A percentile compares a stretch with the other conserved stretches of the same genome.
phyloP scores from a whole-genome alignment of 2,888 invertebrate genomes.

The Ryuthela nishihirai region DNA sequence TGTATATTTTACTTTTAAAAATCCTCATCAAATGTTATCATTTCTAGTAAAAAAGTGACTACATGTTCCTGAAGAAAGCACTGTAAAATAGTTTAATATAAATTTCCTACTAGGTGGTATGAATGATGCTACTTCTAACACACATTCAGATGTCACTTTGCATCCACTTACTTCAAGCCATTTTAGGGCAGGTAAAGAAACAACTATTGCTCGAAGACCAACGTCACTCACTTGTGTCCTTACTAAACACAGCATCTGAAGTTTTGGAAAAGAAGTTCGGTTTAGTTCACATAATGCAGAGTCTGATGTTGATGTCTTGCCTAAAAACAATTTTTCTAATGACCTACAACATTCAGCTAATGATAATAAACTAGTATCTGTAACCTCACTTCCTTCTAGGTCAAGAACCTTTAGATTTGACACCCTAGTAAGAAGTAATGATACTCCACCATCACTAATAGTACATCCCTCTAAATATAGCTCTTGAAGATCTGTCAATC shows the following conservation, averaged over 20 bases:
- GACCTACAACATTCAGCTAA: constrained; percentile 11
- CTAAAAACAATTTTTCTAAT: constrained; percentile 26
- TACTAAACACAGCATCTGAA: constrained; percentile 18
- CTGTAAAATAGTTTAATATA: no score
- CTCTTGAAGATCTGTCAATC: constrained; percentile 28
- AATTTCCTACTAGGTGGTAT: no score
- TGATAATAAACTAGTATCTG: constrained; percentile 2
- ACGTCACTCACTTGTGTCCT: constrained; percentile 12
- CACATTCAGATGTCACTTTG: no score
- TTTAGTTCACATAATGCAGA: constrained; percentile 3
- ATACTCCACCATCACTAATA: constrained; percentile 16
- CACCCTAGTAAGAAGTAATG: constrained; percentile 6
- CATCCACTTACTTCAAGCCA: no score
- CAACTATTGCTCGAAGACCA: constrained; percentile 4
- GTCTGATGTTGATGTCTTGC: constrained; percentile 13
- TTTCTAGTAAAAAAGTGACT: no score
- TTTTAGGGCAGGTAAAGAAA: no score
- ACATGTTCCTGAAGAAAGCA: no score
- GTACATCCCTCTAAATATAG: constrained; percentile 21
- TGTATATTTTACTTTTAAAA: no score
- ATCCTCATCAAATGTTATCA: no score
- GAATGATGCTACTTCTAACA: no score
- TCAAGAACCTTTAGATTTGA: constrained; percentile 24
- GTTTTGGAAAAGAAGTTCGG: constrained; percentile 2
- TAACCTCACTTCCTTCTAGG: constrained; percentile 15